Base-by-base conservation (phyloP, 92 coral and sea anemone species). In the Metridium senile region DNA sequence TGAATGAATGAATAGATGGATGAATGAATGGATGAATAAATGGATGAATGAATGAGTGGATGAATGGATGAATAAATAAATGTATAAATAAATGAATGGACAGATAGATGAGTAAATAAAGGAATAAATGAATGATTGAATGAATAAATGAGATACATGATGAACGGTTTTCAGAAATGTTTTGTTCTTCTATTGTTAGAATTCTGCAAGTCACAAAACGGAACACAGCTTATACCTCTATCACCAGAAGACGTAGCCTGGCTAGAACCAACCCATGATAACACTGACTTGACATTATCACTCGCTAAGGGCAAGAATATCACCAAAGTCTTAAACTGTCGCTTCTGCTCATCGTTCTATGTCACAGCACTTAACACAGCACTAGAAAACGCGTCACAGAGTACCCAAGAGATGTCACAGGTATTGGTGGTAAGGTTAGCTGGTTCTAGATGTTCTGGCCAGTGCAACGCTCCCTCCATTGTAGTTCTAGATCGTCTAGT, bases 281-380 rank as follows among this genome's bases (percentile, higher is more conserved):
- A 18, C 27, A 35, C 80, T 33, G 49, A 82, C 23, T 73, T 66
- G 19, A 33, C 11, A 32, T 86, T 93, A 86, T 59, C 62, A 29
- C 64, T 77, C 9, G 67, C 65, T 29, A 71, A 53, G 56, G 97
- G 97, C 17, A 82, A 77, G 68, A 26, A 79, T 22, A 32, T 94
- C 26, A 74, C 39, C 33, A 67, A 76, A 52, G 81, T 92, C 62
- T 80, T 69, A 79, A 94, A 93, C 75, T 94, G 97, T 4, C 90
- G 97, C 43, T 94, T 94, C 81, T 92, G 98, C 74, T 62, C 94
- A 7, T 85, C 97, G 11, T 20, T 81, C 21, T 91, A 87, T 47
- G 74, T 92, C 47, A 71, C 71, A 43, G 86, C 80, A 69, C 75
- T 92, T 32, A 70, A 53, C 16, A 94, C 93, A 31, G 93, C 94